Percentiles rank a stretch among this genome's conserved stretches.
phyloP scores from a whole-genome alignment of 2,888 invertebrate genomes.

The Stictocephala bisonia region DNA sequence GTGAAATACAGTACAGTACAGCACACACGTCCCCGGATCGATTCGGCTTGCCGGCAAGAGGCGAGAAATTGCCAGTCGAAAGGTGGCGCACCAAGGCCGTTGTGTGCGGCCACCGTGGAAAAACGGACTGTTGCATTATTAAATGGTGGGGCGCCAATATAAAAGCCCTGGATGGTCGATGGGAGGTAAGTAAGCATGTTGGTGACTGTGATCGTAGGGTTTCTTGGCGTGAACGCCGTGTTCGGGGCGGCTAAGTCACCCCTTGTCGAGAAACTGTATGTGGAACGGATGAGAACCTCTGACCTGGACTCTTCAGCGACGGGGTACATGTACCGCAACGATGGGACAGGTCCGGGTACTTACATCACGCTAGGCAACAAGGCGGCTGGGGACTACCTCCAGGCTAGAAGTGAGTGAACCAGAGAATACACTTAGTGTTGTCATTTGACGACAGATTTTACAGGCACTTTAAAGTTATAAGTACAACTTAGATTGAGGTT shows the following conservation, averaged over 20 bases:
- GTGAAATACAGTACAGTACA: slow-evolving; percentile 22
- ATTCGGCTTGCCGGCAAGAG: slow-evolving; percentile 5
- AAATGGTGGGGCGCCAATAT: slow-evolving; percentile 12
- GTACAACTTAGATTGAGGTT: too few relatives aligned
- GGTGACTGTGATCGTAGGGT: neutral
- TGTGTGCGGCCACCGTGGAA: neutral
- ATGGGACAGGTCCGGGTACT: slow-evolving; percentile 56
- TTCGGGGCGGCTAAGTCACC: neutral
- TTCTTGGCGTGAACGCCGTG: neutral
- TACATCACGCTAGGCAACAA: slow-evolving; percentile 56
- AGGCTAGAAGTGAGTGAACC: slow-evolving; percentile 24
- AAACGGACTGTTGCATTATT: neutral
- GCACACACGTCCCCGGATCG: slow-evolving; percentile 27
- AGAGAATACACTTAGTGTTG: too few relatives aligned
- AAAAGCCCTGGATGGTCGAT: neutral
- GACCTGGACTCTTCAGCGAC: slow-evolving; percentile 57
- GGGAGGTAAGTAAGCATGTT: neutral
- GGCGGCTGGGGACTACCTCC: slow-evolving; percentile 50
- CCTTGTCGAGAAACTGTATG: slow-evolving; percentile 48
- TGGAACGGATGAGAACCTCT: slow-evolving; percentile 51
- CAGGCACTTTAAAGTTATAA: too few relatives aligned
- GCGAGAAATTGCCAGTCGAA: slow-evolving; percentile 27
- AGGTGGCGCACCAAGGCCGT: slow-evolving; percentile 7
- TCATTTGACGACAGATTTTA: too few relatives aligned
- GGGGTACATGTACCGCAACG: slow-evolving; percentile 59